Percentiles rank a stretch among this genome's conserved stretches.
Conservation (phyloP, 2,888 invertebrate genomes). For the Ernsta delagoae region DNA sequence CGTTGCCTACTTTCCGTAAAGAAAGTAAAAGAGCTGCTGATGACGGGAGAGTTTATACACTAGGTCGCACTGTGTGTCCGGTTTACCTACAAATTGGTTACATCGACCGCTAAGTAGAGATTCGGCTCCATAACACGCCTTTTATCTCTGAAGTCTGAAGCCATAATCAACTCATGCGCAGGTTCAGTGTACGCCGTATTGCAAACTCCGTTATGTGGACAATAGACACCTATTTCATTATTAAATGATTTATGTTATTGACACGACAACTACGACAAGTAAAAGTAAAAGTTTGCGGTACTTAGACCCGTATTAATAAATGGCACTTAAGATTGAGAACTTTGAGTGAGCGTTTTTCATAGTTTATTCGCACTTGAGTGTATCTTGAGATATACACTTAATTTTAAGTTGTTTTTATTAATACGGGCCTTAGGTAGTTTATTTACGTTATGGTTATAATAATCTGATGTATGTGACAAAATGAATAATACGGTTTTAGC, state of each 20-base stretch:
- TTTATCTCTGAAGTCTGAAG: slow-evolving; percentile 37
- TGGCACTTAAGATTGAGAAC: too few relatives aligned
- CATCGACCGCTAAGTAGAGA: slow-evolving; percentile 79
- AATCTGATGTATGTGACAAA: too few relatives aligned
- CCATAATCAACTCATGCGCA: slow-evolving; percentile 30
- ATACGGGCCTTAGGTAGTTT: too few relatives aligned
- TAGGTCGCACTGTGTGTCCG: slow-evolving; percentile 72
- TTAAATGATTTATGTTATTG: neutral
- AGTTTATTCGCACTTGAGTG: too few relatives aligned
- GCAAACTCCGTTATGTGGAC: slow-evolving; percentile 12
- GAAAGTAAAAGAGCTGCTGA: slow-evolving; percentile 80
- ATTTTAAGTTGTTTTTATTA: too few relatives aligned
- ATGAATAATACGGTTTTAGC: neutral
- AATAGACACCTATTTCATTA: neutral
- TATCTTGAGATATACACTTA: too few relatives aligned
- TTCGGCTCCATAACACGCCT: slow-evolving; percentile 57
- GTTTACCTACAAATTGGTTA: slow-evolving; percentile 78
- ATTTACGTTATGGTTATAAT: too few relatives aligned
- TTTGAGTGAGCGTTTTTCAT: too few relatives aligned
- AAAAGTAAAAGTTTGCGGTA: too few relatives aligned
- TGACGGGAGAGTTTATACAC: slow-evolving; percentile 64
- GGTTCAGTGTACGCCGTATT: slow-evolving; percentile 12
- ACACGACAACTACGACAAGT: neutral
- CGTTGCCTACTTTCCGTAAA: slow-evolving; percentile 69
- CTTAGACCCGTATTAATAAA: too few relatives aligned